Base-by-base conservation (phyloP, 2,888 invertebrate genomes). In the Agrochola circellaris region DNA sequence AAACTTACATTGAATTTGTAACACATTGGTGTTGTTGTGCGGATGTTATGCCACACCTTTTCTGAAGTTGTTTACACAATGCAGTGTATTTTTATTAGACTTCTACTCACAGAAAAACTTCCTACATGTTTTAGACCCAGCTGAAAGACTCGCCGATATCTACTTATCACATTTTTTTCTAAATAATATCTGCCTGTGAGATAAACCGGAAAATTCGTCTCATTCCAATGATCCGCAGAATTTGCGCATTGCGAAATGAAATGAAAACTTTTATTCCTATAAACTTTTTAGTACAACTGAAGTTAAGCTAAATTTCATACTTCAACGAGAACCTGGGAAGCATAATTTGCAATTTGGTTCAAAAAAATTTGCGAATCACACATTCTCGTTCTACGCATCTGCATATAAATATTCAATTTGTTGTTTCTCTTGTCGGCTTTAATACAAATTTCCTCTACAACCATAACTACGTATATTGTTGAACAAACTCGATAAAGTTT, bases 1-100 rank as follows among this genome's bases (percentile, higher is more conserved):
- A 91, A 92, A 93, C 92, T 93, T 92, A 88, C 90, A 89, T 89
- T 85, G 89, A 91, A 90, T 90, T 91, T 89, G 88, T 88, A 88
- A 89, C 88, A 90, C 89, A 91, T 90, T 89, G 87, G 87, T 88
- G 89, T 88, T 75, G 87, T 90, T 90, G 89, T 89, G 84, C 78
- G 66, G 66, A 42, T 74, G 62, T 60, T 65, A 61, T 71, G 48
- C 68, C 60, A 64, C 74, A 58, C 69, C 45, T 26, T 61, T 54
- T 42, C 2, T 30, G 1, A 30, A 65, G 13, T 58, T 65, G 15
- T 38, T 69, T n/a, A 20, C 15, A 26, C 13, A 9, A 38, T 20
- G 15, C 45, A 58, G 15, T 23, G 1, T 65, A 15, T 20, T 23
- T 42, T 38, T 38, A 38, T 38, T 38, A 38, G 38, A 38, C 6